Evolutionary conservation across 92 coral and sea anemone genomes (phyloP), one percentile per base, ranked within the genome.

Genomic region (Porites evermanni): DNA sequence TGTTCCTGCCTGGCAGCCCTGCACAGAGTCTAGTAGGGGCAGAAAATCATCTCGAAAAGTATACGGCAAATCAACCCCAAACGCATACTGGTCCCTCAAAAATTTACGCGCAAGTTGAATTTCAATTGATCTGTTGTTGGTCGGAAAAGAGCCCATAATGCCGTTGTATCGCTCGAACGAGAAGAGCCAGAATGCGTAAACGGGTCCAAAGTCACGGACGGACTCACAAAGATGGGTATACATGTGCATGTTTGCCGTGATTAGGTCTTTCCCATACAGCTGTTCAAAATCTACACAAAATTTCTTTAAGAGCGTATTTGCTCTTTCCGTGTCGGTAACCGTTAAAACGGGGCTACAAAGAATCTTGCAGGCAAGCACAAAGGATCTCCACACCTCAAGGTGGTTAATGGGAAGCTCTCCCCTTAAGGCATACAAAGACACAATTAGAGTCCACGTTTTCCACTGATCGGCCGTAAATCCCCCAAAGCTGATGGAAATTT

Each of bases 211-310:
- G 73, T 91, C 94, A 26, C 87, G 81, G 51, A 91, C 67, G 38
- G 86, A 87, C 50, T 87, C 91, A 0, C 50, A 4, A 11, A 91
- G 47, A 69, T 91, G 94, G 26, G 69, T 61, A 68, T n/a, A n/a
- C n/a, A n/a, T n/a, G n/a, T 87, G 91, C 94, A 91, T 88, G 74
- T 92, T 84, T 52, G 92, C 89, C 4, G 87, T 84, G 11, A 88
- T 86, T 38, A 18, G 19, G 0, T 54, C 24, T 4, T 60, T 12
- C 32, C 94, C 94, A 88, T 91, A 91, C 38, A 88, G 16, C 53
- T 79, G 58, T 63, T 91, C 87, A 75, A 84, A 59, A 0, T 56
- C 80, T 6, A 12, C 75, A 21, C 89, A 79, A 67, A 91, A 88
- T 32, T 74, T 64, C 21, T 81, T 8, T 11, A 75, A 14, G 47